These are phyloP conservation scores for Camptogramma bilineatum DNA, from an alignment of 2,888 invertebrate genomes.

Conservation along the genomic window DNA sequence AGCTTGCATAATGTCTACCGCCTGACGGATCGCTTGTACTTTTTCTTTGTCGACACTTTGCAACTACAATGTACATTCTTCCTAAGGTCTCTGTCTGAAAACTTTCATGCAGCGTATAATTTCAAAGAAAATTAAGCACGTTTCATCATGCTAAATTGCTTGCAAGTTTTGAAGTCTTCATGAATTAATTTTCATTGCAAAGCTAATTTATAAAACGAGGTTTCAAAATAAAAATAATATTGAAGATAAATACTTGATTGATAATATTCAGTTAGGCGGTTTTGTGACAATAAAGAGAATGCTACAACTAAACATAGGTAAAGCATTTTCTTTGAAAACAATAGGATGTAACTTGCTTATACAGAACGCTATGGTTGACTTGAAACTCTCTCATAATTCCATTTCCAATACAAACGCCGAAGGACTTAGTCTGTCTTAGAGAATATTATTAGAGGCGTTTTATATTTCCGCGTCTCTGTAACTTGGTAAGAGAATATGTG, in stretches of 20 bases:
- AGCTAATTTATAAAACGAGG: neutral
- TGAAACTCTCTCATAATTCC: constrained; percentile 48
- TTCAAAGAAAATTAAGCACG: constrained; percentile 58
- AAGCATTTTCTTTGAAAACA: too few relatives aligned
- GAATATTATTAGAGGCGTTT: constrained; percentile 48
- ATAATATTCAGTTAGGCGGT: too few relatives aligned
- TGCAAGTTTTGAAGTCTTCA: constrained; percentile 8
- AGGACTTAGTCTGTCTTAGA: constrained; percentile 48
- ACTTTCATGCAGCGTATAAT: constrained; percentile 64
- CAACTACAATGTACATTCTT: constrained; percentile 57
- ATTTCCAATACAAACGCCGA: constrained; percentile 47
- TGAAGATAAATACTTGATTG: too few relatives aligned
- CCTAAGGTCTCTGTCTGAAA: constrained; percentile 58
- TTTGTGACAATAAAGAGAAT: too few relatives aligned
- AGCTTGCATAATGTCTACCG: constrained; percentile 47
- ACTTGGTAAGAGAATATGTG: constrained; percentile 55
- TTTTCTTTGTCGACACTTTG: constrained; percentile 55
- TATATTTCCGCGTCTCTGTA: constrained; percentile 47
- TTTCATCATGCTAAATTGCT: constrained; percentile 42
- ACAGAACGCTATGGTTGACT: constrained; percentile 28
- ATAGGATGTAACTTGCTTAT: too few relatives aligned
- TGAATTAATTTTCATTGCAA: neutral
- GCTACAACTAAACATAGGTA: too few relatives aligned
- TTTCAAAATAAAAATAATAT: neutral
- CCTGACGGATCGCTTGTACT: constrained; percentile 56